phyloP scores from a whole-genome alignment of 2,888 invertebrate genomes.

The Slavum lentiscoides region DNA sequence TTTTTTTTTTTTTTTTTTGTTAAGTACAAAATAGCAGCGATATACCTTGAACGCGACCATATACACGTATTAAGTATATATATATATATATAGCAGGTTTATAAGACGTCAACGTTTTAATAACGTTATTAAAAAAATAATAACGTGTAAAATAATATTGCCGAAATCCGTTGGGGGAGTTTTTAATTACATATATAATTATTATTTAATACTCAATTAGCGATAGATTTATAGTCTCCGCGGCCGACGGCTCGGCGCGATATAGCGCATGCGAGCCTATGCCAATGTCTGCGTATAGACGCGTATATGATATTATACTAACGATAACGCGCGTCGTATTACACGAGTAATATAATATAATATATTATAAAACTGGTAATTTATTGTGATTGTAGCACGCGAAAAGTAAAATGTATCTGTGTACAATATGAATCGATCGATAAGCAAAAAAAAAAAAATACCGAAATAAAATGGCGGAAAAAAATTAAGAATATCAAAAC shows the following conservation, averaged over 20 bases:
- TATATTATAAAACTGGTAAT: slow-evolving; percentile 21
- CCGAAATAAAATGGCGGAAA: too few relatives aligned
- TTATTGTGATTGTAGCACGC: slow-evolving; percentile 13
- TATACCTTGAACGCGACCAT: too few relatives aligned
- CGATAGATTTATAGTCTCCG: slow-evolving; percentile 26
- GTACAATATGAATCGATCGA: slow-evolving; percentile 15
- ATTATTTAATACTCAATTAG: slow-evolving; percentile 36
- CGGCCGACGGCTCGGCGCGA: not conserved
- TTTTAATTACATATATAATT: not conserved
- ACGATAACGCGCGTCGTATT: slow-evolving; percentile 1
- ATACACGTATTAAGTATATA: too few relatives aligned
- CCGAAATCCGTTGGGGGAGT: not conserved
- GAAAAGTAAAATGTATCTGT: not conserved
- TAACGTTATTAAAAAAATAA: not conserved
- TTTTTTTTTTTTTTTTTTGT: too few relatives aligned
- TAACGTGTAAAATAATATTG: not conserved
- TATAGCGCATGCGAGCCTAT: too few relatives aligned
- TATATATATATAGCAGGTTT: not conserved
- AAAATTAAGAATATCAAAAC: too few relatives aligned
- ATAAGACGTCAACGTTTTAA: not conserved
- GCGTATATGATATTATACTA: too few relatives aligned
- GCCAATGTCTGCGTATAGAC: too few relatives aligned
- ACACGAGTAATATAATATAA: slow-evolving; percentile 10
- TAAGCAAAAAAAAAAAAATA: not conserved
- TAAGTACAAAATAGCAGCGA: too few relatives aligned